Conservation (phyloP, 1,140 invertebrate genomes). For the Triops longicaudatus region DNA sequence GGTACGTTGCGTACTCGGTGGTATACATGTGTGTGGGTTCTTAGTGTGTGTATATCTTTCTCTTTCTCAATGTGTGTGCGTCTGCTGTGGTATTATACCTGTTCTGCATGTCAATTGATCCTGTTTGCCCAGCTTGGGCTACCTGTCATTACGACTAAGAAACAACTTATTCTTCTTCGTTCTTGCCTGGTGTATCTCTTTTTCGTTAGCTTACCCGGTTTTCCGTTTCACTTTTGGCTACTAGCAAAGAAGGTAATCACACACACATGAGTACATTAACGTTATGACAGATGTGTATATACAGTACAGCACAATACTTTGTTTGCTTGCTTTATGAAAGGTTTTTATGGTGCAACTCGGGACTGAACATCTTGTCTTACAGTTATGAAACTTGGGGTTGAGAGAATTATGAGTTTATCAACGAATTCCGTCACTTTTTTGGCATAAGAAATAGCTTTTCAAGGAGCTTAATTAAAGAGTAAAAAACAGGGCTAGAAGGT, state of each 20-base stretch:
- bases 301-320: no score
- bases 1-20: no score
- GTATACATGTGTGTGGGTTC: no score
- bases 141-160: slow-evolving; percentile 3
- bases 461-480: background rate
- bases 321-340: no score
- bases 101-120: slow-evolving; percentile 15
- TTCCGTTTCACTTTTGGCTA: background rate
- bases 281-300: no score
- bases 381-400: background rate
- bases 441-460: background rate
- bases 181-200: background rate
- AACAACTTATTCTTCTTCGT: slow-evolving; percentile 12
- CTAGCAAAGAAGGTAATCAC: background rate
- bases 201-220: background rate
- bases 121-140: slow-evolving; percentile 7
- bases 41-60: background rate
- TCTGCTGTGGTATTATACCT: background rate
- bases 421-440: background rate
- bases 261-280: no score
- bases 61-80: background rate
- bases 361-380: no score
- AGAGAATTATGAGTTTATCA: background rate
- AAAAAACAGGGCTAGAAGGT: background rate
- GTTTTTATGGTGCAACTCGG: no score